Percentiles rank a stretch among this genome's conserved stretches.
phyloP scores from a whole-genome alignment of 2,888 invertebrate genomes.

The Aelia acuminata region DNA sequence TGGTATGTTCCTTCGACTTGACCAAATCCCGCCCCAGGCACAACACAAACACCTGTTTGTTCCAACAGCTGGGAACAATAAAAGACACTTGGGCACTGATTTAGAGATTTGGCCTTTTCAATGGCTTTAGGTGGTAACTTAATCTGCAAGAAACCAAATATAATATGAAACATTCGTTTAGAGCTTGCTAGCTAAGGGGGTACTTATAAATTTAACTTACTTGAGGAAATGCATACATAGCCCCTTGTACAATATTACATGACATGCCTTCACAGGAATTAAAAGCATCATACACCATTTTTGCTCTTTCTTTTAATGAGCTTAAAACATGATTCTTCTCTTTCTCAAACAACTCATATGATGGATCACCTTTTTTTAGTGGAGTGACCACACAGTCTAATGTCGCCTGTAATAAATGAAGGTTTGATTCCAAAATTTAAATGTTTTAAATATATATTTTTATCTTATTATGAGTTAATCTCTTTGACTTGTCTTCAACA shows the following conservation, averaged over 20 bases:
- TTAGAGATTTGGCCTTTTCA: slow-evolving; percentile 82
- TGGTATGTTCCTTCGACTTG: slow-evolving; percentile 95
- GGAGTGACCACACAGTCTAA: slow-evolving; percentile 94
- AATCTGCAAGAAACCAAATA: slow-evolving; percentile 70
- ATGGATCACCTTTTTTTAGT: slow-evolving; percentile 87
- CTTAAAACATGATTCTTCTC: slow-evolving; percentile 83
- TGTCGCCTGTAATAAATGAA: slow-evolving; percentile 74
- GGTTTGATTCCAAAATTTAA: too few relatives aligned
- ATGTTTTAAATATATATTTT: too few relatives aligned
- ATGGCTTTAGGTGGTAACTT: slow-evolving; percentile 87
- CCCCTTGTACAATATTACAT: slow-evolving; percentile 88
- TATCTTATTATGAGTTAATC: too few relatives aligned
- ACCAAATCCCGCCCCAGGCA: slow-evolving; percentile 95
- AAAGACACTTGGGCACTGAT: slow-evolving; percentile 87
- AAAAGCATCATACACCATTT: slow-evolving; percentile 88
- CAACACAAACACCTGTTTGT: slow-evolving; percentile 93
- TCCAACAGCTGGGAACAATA: slow-evolving; percentile 95
- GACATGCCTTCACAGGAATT: slow-evolving; percentile 90
- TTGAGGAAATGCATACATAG: slow-evolving; percentile 98
- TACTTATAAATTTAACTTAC: slow-evolving; percentile 64
- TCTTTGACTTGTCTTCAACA: too few relatives aligned
- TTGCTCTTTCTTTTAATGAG: slow-evolving; percentile 84
- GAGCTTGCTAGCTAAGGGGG: not conserved
- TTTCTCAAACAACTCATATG: slow-evolving; percentile 81
- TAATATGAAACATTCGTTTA: not conserved